Percentiles rank a stretch among this genome's conserved stretches.
These are phyloP conservation scores for Pomatostomus ruficeps DNA, from an alignment of 2,113 vertebrate species.

Conservation along the genomic window DNA sequence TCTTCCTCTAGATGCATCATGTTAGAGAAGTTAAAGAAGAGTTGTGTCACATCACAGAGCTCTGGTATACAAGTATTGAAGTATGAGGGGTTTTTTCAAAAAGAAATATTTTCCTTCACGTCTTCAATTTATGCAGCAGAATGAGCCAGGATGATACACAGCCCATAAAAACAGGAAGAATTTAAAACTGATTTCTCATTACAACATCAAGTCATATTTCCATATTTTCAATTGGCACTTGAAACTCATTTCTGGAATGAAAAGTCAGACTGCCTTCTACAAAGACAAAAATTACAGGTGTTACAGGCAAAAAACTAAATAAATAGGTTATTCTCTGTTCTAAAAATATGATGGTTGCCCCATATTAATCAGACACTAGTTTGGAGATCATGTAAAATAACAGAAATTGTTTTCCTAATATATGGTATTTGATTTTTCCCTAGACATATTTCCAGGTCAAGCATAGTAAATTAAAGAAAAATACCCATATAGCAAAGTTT, in stretches of 20 bases:
- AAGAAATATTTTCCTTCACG: neutral
- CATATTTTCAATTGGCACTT: neutral
- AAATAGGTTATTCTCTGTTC: neutral
- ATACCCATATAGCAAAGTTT: neutral
- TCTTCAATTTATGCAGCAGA: neutral
- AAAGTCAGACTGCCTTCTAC: neutral
- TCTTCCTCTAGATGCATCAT: neutral
- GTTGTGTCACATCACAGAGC: neutral
- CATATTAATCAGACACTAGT: neutral
- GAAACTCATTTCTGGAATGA: neutral
- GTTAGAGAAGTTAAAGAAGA: neutral
- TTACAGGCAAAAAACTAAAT: neutral
- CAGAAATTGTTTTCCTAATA: neutral
- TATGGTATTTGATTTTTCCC: neutral
- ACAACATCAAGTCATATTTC: neutral
- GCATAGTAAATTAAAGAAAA: neutral
- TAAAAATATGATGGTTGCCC: neutral
- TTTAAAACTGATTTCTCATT: neutral
- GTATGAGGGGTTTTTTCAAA: neutral
- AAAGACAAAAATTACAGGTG: neutral
- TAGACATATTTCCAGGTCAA: neutral
- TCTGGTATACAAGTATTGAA: neutral
- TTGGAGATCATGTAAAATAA: neutral
- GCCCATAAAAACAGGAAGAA: neutral
- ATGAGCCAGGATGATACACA: neutral